These are phyloP conservation scores for Eriocheir sinensis DNA, from an alignment of 1,140 invertebrate genomes.

Conservation along the genomic window DNA sequence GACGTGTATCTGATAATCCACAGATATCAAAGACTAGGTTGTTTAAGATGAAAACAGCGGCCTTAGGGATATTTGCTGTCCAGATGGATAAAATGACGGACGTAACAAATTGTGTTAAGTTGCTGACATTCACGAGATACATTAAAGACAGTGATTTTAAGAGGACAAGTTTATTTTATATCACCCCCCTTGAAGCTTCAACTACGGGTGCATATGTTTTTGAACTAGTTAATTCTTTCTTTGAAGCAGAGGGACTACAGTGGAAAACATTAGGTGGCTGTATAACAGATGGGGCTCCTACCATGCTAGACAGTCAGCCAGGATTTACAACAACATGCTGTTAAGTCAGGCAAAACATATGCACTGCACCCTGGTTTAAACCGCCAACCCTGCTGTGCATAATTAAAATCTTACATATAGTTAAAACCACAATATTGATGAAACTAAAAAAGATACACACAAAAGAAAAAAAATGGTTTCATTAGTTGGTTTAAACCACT, in stretches of 20 bases:
- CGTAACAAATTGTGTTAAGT: background rate
- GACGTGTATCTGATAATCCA: background rate
- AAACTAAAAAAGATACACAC: no score
- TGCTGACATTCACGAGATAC: constrained; percentile 45
- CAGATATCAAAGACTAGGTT: constrained; percentile 49
- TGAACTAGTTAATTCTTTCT: constrained; percentile 31
- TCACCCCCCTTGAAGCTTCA: background rate
- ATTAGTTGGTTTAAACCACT: no score
- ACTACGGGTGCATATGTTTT: constrained; percentile 2
- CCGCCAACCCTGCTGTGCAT: no score
- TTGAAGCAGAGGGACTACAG: constrained; percentile 54
- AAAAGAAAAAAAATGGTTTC: no score
- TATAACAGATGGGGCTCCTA: no score
- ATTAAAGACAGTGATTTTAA: constrained; percentile 60
- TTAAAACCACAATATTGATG: no score
- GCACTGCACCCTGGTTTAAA: no score
- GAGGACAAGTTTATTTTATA: constrained; percentile 29
- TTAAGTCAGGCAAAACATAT: background rate
- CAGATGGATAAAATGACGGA: constrained; percentile 36
- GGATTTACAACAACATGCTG: background rate
- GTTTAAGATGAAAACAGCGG: constrained; percentile 32
- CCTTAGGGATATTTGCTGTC: constrained; percentile 46
- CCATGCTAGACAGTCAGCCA: background rate
- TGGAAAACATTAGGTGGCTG: no score
- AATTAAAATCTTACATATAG: no score